Conservation (phyloP, 1,140 invertebrate genomes). For the Drosophila arizonae region DNA sequence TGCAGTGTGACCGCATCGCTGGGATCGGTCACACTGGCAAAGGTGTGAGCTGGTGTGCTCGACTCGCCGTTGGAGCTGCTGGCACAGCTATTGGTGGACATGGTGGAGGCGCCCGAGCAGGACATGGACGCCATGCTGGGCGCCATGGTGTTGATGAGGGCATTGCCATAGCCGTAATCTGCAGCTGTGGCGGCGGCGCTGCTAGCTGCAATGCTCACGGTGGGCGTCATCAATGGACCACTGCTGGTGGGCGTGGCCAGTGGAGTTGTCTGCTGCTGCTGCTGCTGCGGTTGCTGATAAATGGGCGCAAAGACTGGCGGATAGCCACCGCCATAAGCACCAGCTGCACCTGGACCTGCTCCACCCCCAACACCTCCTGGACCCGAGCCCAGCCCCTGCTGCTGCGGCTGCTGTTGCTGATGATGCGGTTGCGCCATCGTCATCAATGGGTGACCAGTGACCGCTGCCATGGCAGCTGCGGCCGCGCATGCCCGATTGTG, state of each 20-base stretch:
- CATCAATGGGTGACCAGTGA: conserved; percentile 38
- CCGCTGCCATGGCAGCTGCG: conserved; percentile 48
- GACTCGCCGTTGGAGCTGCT: conserved; percentile 3
- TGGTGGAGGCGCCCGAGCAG: conserved; percentile 7
- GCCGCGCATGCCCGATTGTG: conserved; percentile 53
- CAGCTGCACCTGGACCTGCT: background rate
- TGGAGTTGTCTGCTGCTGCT: conserved; percentile 24
- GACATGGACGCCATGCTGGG: conserved; percentile 1
- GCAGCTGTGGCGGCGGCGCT: background rate
- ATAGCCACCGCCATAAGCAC: conserved; percentile 6
- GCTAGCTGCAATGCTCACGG: conserved; percentile 2
- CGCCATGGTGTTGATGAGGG: conserved; percentile 25
- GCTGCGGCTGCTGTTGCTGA: conserved; percentile 19
- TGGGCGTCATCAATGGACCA: background rate
- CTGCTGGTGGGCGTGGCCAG: conserved; percentile 15
- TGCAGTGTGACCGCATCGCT: conserved; percentile 74
- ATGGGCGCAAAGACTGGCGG: conserved; percentile 41
- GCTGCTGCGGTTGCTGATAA: conserved; percentile 30
- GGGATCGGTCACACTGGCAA: conserved; percentile 36
- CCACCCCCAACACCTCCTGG: background rate
- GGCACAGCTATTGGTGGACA: conserved; percentile 2
- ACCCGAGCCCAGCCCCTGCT: background rate
- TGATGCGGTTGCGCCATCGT: conserved; percentile 21
- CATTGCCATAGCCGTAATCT: conserved; percentile 16
- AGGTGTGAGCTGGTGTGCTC: background rate